phyloP scores from a whole-genome alignment of 2,113 vertebrate genomes.

The Cricetomys ansorgei region DNA sequence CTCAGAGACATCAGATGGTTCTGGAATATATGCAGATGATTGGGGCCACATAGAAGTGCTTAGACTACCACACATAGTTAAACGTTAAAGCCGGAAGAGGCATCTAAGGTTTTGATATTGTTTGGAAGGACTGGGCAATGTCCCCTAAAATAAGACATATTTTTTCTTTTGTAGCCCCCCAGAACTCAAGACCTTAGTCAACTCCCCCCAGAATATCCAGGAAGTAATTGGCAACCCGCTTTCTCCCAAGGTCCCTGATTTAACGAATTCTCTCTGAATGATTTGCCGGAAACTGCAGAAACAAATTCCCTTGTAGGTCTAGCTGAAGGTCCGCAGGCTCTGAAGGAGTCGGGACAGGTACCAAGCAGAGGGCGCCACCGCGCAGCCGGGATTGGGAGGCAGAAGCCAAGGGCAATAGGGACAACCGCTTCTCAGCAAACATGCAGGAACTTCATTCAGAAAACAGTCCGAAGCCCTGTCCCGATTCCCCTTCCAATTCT shows the following conservation, averaged over 20 bases:
- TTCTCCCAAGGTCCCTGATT: not conserved
- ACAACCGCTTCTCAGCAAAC: not conserved
- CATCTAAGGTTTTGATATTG: not conserved
- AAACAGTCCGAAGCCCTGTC: not conserved
- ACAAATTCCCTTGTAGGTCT: accelerated
- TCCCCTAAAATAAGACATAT: not conserved
- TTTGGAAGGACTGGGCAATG: not conserved
- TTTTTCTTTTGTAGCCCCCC: not conserved
- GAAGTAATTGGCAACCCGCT: not conserved
- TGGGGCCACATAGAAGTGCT: not conserved
- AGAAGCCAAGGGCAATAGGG: not conserved
- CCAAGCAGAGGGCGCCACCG: not conserved
- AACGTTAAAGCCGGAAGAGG: not conserved
- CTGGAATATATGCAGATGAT: not conserved
- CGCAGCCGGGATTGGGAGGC: not conserved
- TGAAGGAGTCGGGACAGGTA: accelerated
- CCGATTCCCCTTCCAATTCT: not conserved
- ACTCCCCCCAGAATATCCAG: not conserved
- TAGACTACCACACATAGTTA: not conserved
- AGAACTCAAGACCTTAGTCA: not conserved
- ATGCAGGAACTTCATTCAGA: not conserved
- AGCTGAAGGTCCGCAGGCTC: accelerated
- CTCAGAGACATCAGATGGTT: not conserved
- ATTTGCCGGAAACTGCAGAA: no score
- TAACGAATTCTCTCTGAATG: not conserved